Base-by-base conservation (phyloP, 1,140 invertebrate species). In the Pectinophora gossypiella region DNA sequence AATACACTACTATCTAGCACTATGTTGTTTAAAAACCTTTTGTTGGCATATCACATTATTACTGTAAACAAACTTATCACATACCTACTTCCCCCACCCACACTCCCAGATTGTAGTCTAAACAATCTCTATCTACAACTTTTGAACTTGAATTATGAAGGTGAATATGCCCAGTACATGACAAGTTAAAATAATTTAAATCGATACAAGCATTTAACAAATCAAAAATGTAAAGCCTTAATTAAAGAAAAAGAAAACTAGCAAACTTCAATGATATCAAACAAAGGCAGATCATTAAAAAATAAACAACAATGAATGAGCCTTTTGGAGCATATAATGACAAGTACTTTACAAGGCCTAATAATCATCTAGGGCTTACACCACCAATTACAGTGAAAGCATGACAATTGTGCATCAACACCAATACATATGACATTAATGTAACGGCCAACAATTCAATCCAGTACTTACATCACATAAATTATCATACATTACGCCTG, bases 351-450 rank as follows among this genome's bases (percentile, higher is more conserved):
- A 43, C 21, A 48, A 21, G 48, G 38, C 23, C 47, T 40, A 55
- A 4, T 55, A n/a, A 42, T 21, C 42, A 56, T 46, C 54, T 56
- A 56, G 54, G 54, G 54, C 54, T 47, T 9, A 32, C 27, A 32
- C 27, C 9, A n/a, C 27, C 27, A 12, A 32, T 51, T 56, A 56
- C 44, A 51, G 54, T 48, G 48, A 56, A 51, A 56, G 54, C 36
- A 46, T 52, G 46, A 18, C 49, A 12, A 9, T 32, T 7, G 27
- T 32, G 27, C 27, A n/a, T 7, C 27, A n/a, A 32, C 27, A 32
- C 9, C 1, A 32, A 32, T n/a, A 32, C 27, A 32, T 12, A 32
- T n/a, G 27, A 32, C 27, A n/a, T 12, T n/a, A n/a, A n/a, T n/a
- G n/a, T n/a, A n/a, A n/a, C n/a, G n/a, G 27, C 27, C 27, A 32